These are phyloP conservation scores for Hyphantria cunea DNA, from an alignment of 1,140 invertebrate genomes.

Conservation along the genomic window DNA sequence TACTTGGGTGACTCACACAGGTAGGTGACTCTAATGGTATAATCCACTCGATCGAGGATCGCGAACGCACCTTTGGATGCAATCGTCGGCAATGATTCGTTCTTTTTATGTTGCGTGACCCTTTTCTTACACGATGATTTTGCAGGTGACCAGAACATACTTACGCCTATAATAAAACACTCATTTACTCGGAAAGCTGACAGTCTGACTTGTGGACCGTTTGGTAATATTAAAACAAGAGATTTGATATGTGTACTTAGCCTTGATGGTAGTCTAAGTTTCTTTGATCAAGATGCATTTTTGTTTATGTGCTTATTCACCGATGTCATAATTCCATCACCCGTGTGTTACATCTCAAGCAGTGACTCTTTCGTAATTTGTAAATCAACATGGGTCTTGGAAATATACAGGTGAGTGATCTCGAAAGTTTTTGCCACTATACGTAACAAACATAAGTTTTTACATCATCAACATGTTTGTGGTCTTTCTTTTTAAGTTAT, in stretches of 20 bases:
- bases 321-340: conserved; percentile 89
- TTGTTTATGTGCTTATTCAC: conserved; percentile 89
- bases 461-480: no score
- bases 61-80: no score
- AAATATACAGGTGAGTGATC: conserved; percentile 88
- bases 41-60: no score
- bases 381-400: conserved; percentile 88
- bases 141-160: conserved; percentile 84
- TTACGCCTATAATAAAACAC: conserved; percentile 86
- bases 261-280: conserved; percentile 90
- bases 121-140: conserved; percentile 6
- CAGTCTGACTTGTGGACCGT: conserved; percentile 89
- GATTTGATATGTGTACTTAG: conserved; percentile 94
- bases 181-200: conserved; percentile 84
- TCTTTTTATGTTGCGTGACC: no score
- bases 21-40: no score
- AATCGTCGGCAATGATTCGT: no score
- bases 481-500: conserved; percentile 78
- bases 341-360: conserved; percentile 88
- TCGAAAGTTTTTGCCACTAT: neutral
- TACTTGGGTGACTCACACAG: no score
- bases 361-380: conserved; percentile 91
- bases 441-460: neutral
- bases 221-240: conserved; percentile 89
- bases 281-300: conserved; percentile 95